Base-by-base conservation (phyloP, 2,888 invertebrate species). In the Drosophila histrio region DNA sequence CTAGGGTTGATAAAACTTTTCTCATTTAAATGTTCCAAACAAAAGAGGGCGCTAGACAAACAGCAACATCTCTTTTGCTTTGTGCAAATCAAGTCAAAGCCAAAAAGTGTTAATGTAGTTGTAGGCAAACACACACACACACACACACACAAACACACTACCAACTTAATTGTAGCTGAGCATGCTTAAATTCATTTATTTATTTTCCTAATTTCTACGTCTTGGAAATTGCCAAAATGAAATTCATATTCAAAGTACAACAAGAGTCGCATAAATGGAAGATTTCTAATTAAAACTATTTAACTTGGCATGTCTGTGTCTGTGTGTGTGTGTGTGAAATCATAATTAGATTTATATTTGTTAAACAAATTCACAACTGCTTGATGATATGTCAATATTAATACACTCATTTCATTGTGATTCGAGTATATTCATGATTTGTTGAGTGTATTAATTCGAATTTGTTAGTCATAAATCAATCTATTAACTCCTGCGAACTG, bases 21-120 rank as follows among this genome's bases (percentile, higher is more conserved):
- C 79, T 79, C 78, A 79, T 79, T 79, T 81, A 79, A 79, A 79
- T 79, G 78, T 79, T 77, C 58, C 78, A 77, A 79, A 79, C 79
- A 79, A 79, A 77, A 58, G 76, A 64, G 68, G 74, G 43, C 58
- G 77, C 77, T 74, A 77, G 77, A 77, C 72, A 74, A 74, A 74
- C 77, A 73, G 60, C 36, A 73, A 57, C 61, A 52, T 77, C 56
- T 77, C 67, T 63, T 74, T 69, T 38, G 69, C 70, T 70, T 70
- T 77, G 78, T 70, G 59, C 74, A 75, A 75, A 77, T 77, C 79
- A 77, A 77, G 79, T 72, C 76, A 79, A 77, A 75, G 79, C 75
- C 75, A 71, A 72, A 77, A 72, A 79, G 60, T 75, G 76, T 67
- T 75, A 75, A 77, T 75, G 72, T 77, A 79, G 79, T 79, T 77